Conservation (phyloP, 2,797 vertebrate species). For the Gorsachius magnificus region DNA sequence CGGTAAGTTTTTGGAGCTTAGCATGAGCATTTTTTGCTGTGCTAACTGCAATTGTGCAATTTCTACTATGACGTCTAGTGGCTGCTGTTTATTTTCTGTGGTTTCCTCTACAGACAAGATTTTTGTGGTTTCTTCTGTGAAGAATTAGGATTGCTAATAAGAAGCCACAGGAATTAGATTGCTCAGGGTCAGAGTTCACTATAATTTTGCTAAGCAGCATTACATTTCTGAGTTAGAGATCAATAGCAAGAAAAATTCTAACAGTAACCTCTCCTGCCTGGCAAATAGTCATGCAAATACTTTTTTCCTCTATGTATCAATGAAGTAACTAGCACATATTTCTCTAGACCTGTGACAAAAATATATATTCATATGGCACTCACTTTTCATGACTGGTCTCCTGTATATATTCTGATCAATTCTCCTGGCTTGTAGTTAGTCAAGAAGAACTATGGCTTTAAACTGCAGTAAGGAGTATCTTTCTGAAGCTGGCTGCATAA, state of each 20-base stretch:
- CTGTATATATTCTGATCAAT: not conserved
- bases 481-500: not conserved
- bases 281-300: not conserved
- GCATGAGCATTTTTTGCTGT: not conserved
- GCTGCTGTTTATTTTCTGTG: constrained; percentile 21
- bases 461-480: not conserved
- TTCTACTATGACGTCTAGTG: not conserved
- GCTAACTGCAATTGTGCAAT: not conserved
- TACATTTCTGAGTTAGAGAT: not conserved
- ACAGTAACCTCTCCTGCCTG: not conserved
- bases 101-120: not conserved
- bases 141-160: constrained; percentile 9
- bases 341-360: not conserved
- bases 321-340: not conserved
- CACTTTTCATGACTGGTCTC: not conserved
- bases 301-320: not conserved
- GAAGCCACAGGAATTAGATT: constrained; percentile 21
- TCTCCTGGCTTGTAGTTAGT: not conserved
- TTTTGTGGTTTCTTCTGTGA: constrained; percentile 41
- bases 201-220: not conserved
- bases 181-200: constrained; percentile 11
- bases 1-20: not conserved
- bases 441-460: not conserved
- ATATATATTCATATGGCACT: not conserved
- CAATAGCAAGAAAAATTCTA: not conserved